Conservation (phyloP, 2,113 vertebrate species). For the Stercorarius parasiticus region DNA sequence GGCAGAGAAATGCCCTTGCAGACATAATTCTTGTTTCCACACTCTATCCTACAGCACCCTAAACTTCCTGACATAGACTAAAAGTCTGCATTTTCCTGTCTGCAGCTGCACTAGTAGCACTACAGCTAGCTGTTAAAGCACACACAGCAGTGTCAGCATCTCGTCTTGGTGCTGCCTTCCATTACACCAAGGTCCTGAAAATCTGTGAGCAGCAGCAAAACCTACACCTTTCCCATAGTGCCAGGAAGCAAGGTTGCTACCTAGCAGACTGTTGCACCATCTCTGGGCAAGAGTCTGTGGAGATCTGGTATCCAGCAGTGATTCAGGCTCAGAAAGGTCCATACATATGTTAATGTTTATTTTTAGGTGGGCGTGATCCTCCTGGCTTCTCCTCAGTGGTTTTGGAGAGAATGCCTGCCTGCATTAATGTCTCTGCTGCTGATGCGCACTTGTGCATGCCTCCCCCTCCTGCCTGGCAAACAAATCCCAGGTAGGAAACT, state of each 20-base stretch:
- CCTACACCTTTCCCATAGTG: neutral
- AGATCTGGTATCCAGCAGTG: neutral
- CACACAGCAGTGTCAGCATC: neutral
- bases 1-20: neutral
- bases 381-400: neutral
- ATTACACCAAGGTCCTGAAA: neutral
- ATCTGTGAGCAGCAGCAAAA: neutral
- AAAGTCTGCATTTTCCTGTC: neutral
- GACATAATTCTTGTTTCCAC: neutral
- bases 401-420: neutral
- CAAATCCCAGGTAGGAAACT: neutral
- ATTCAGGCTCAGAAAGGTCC: neutral
- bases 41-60: neutral
- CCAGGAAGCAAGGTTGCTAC: neutral
- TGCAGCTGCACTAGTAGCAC: neutral
- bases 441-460: neutral
- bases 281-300: neutral
- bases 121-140: neutral
- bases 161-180: neutral
- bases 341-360: neutral
- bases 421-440: neutral
- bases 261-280: neutral
- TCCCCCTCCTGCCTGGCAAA: neutral
- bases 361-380: constrained; percentile 14
- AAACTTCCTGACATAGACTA: neutral